These are phyloP conservation scores for Peromyscus nudipes DNA, from an alignment of 2,797 vertebrate species.

Conservation along the genomic window DNA sequence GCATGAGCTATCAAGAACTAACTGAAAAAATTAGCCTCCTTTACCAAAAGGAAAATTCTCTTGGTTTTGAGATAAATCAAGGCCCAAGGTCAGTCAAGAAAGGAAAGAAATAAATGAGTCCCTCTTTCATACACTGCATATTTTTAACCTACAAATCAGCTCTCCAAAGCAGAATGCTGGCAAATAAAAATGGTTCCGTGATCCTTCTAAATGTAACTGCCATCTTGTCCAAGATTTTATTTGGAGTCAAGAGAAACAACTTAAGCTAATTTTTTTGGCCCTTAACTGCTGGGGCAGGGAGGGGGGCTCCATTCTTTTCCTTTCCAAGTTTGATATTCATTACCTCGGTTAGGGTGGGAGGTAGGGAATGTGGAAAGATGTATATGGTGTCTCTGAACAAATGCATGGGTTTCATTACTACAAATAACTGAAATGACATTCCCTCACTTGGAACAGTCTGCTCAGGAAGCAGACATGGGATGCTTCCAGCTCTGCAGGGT, in stretches of 20 bases:
- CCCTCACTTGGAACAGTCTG: background rate
- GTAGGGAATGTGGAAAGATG: constrained; percentile 51
- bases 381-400: constrained; percentile 64
- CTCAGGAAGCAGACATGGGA: background rate
- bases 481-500: background rate
- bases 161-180: constrained; percentile 1
- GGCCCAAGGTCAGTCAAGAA: constrained; percentile 65
- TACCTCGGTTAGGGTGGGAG: constrained; percentile 3
- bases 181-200: constrained; percentile 16
- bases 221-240: constrained; percentile 67
- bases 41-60: constrained; percentile 67
- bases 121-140: constrained; percentile 50
- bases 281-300: background rate
- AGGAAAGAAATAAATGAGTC: constrained; percentile 73
- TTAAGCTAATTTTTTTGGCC: constrained; percentile 67
- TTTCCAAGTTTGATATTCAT: constrained; percentile 69
- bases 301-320: constrained; percentile 33
- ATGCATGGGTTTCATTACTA: background rate
- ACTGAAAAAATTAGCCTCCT: constrained; percentile 58
- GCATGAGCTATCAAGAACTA: constrained; percentile 53
- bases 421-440: background rate
- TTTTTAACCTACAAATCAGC: constrained; percentile 76
- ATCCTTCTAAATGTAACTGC: constrained; percentile 37
- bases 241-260: constrained; percentile 70
- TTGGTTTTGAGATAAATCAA: constrained; percentile 80